Percentiles rank a stretch among this genome's conserved stretches.
phyloP scores from a whole-genome alignment of 2,888 invertebrate genomes.

The Erpobdella octoculata region DNA sequence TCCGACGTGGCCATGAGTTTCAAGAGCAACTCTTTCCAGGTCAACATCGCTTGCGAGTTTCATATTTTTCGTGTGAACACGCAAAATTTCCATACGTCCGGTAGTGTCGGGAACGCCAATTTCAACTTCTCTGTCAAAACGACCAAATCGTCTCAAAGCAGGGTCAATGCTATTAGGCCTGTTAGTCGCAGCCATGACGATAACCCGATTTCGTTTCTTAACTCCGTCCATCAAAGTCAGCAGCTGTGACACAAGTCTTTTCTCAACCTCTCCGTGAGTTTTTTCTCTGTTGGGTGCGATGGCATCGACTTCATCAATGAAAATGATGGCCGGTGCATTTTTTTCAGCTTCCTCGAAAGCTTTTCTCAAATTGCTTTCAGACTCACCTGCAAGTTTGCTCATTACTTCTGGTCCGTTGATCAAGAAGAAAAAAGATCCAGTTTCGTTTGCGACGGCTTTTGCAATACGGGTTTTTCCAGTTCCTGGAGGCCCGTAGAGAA shows the following conservation, averaged over 20 bases:
- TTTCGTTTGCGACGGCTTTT: constrained; percentile 97
- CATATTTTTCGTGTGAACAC: constrained; percentile 99
- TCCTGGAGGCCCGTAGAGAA: constrained; percentile 80
- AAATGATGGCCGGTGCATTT: constrained; percentile 97
- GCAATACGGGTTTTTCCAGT: constrained; percentile 97
- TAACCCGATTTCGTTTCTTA: constrained; percentile 96
- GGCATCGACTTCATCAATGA: constrained; percentile 98
- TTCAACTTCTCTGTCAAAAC: constrained; percentile 97
- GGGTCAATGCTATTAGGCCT: constrained; percentile 97
- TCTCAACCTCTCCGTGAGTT: constrained; percentile 93
- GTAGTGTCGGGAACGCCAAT: constrained; percentile 99
- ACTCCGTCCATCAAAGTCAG: constrained; percentile 97
- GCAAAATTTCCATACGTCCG: constrained; percentile 87
- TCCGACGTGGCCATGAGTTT: constrained; percentile 97
- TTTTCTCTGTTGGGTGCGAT: constrained; percentile 98
- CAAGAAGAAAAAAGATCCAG: constrained; percentile 75
- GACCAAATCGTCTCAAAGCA: constrained; percentile 89
- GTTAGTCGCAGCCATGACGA: constrained; percentile 99
- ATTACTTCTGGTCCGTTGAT: constrained; percentile 84
- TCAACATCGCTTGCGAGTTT: constrained; percentile 96
- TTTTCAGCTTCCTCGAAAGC: constrained; percentile 99
- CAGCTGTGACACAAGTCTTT: constrained; percentile 94
- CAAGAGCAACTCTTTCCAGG: constrained; percentile 73
- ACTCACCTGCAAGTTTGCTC: constrained; percentile 98
- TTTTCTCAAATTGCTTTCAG: constrained; percentile 94